Conservation (phyloP, 1,140 invertebrate genomes). For the Tetranychus urticae region DNA sequence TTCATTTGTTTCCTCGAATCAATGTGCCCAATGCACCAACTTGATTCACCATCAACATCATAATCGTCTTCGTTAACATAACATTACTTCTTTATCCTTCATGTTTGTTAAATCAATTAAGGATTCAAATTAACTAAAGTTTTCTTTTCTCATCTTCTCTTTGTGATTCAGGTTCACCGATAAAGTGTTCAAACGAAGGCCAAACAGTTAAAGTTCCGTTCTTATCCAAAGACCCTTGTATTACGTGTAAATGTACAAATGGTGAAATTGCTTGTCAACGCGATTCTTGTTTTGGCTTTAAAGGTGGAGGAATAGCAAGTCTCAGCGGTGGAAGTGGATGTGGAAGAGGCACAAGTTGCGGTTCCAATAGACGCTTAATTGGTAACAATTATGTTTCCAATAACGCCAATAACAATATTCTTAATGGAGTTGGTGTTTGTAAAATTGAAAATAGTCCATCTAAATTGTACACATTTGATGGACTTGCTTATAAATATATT, state of each 20-base stretch:
- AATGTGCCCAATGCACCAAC: no score
- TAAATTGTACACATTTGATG: constrained; percentile 75
- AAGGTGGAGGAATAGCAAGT: constrained; percentile 32
- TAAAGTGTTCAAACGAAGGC: constrained; percentile 36
- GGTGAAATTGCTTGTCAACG: constrained; percentile 50
- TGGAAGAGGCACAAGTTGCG: no score
- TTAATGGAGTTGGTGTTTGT: constrained; percentile 38
- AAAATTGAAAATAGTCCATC: constrained; percentile 75
- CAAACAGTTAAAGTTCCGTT: constrained; percentile 40
- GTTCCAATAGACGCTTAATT: constrained; percentile 19
- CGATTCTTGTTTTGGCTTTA: constrained; percentile 51
- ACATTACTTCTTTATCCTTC: no score
- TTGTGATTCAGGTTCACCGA: constrained; percentile 35
- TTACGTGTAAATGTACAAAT: constrained; percentile 42
- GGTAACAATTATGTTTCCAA: constrained; percentile 67
- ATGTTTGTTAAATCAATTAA: no score
- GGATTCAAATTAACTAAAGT: background rate
- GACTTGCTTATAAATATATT: constrained; percentile 69
- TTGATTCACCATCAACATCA: no score
- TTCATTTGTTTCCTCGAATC: no score
- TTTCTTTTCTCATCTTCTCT: background rate
- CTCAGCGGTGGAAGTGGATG: constrained; percentile 43
- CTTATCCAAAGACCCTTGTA: constrained; percentile 47
- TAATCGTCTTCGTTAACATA: no score
- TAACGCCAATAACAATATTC: constrained; percentile 36